phyloP scores from a whole-genome alignment of 2,797 vertebrate genomes.

The Cyclura pinguis region DNA sequence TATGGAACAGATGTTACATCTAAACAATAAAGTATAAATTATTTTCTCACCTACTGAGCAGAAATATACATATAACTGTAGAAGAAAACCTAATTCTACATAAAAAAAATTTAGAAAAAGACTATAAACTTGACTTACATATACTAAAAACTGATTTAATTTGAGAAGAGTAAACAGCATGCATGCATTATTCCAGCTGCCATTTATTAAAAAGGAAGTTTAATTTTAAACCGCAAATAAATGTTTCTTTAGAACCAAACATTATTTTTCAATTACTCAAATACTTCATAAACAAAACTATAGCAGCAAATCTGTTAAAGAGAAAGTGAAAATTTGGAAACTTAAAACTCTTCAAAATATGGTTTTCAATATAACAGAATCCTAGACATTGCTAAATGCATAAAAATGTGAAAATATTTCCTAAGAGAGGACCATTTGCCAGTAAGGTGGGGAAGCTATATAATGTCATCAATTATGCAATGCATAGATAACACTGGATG shows the following conservation, averaged over 20 bases:
- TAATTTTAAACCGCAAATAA: slow-evolving; percentile 40
- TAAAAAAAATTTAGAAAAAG: slow-evolving; percentile 6
- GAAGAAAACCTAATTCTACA: not conserved
- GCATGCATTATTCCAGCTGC: not conserved
- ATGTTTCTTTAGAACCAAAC: not conserved
- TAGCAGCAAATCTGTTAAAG: slow-evolving; percentile 28
- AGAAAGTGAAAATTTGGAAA: not conserved
- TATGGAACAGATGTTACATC: not conserved
- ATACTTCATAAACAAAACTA: slow-evolving; percentile 28
- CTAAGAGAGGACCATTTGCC: not conserved
- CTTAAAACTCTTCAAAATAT: no score
- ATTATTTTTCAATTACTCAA: slow-evolving; percentile 14
- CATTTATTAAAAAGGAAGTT: slow-evolving; percentile 2
- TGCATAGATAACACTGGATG: slow-evolving; percentile 44
- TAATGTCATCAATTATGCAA: slow-evolving; percentile 52
- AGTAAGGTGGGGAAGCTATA: slow-evolving; percentile 17
- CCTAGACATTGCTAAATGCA: not conserved
- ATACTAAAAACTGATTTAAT: not conserved
- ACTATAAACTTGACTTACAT: not conserved
- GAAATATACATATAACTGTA: not conserved
- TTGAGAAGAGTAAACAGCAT: not conserved
- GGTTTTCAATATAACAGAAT: slow-evolving; percentile 1
- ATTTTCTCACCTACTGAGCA: not conserved
- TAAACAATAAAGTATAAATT: not conserved
- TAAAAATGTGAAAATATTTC: slow-evolving; percentile 32